Conservation (phyloP, 2,888 invertebrate species). For the Nomada fucata region DNA sequence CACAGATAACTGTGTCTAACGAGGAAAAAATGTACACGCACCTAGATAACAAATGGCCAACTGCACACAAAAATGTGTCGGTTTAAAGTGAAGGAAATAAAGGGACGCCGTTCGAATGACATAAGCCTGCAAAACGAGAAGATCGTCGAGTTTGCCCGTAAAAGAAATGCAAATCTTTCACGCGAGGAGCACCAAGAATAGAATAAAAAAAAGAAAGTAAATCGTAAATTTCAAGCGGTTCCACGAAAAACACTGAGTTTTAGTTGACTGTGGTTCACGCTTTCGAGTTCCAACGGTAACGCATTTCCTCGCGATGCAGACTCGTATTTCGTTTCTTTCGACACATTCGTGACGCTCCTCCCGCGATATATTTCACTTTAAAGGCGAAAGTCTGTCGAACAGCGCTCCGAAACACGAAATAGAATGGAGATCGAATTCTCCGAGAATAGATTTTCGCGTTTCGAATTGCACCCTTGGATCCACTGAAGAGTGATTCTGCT, state of each 20-base stretch:
- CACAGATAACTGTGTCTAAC: background rate
- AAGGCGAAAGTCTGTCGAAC: conserved; percentile 13
- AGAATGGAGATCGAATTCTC: conserved; percentile 22
- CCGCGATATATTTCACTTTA: conserved; percentile 33
- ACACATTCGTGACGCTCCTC: conserved; percentile 24
- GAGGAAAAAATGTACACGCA: background rate
- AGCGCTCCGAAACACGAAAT: background rate
- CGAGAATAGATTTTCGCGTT: conserved; percentile 2
- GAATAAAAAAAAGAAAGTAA: background rate
- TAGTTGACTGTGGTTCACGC: conserved; percentile 46
- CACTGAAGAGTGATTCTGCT: background rate
- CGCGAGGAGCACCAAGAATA: background rate
- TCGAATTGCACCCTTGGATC: background rate
- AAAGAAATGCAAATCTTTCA: conserved; percentile 31
- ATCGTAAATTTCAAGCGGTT: conserved; percentile 44
- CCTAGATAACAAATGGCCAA: background rate
- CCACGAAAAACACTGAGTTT: conserved; percentile 27
- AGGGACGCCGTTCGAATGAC: background rate
- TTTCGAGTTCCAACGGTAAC: conserved; percentile 46
- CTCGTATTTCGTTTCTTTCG: conserved; percentile 45
- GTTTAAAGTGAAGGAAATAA: conserved; percentile 4
- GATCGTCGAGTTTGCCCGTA: background rate
- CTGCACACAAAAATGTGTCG: background rate
- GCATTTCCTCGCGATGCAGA: conserved; percentile 29
- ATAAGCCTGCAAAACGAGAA: background rate